Evolutionary conservation across 2,888 invertebrate species (phyloP).

Genomic region (Abrostola triplasia): DNA sequence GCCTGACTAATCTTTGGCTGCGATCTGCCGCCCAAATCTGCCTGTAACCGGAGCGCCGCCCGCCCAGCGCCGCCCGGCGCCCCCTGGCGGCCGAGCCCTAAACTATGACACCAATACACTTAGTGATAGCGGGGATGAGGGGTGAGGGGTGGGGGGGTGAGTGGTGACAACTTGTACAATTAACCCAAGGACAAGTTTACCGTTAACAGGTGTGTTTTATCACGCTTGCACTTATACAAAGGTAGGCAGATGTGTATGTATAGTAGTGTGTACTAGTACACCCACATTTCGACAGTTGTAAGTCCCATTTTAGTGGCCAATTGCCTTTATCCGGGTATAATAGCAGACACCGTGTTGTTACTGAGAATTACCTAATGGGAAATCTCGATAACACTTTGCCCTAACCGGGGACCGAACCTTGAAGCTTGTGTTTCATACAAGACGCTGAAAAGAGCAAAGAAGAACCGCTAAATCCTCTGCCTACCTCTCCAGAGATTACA

Average conservation of each 20-base stretch:
- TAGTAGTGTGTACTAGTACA: too few species aligned
- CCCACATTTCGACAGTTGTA: too few species aligned
- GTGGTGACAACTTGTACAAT: conserved; percentile 20
- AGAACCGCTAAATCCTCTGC: too few species aligned
- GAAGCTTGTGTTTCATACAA: too few species aligned
- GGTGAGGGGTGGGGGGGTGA: neutral
- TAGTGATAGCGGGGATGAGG: conserved; percentile 33
- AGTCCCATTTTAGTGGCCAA: too few species aligned
- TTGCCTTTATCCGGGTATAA: too few species aligned
- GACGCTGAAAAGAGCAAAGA: too few species aligned
- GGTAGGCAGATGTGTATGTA: neutral
- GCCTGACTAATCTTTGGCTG: conserved; percentile 61
- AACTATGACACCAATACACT: conserved; percentile 38
- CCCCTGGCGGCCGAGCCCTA: conserved; percentile 43
- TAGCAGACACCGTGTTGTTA: too few species aligned
- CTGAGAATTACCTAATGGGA: too few species aligned
- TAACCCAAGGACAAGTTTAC: conserved; percentile 11
- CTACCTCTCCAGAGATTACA: too few species aligned
- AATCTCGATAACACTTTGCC: too few species aligned
- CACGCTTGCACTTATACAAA: neutral
- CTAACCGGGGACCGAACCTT: too few species aligned
- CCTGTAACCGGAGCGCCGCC: conserved; percentile 69
- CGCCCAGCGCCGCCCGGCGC: conserved; percentile 63
- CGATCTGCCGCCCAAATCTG: conserved; percentile 76
- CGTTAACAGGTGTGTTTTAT: conserved; percentile 9